Conservation (phyloP, 2,797 vertebrate species). For the Eulemur rubriventer region DNA sequence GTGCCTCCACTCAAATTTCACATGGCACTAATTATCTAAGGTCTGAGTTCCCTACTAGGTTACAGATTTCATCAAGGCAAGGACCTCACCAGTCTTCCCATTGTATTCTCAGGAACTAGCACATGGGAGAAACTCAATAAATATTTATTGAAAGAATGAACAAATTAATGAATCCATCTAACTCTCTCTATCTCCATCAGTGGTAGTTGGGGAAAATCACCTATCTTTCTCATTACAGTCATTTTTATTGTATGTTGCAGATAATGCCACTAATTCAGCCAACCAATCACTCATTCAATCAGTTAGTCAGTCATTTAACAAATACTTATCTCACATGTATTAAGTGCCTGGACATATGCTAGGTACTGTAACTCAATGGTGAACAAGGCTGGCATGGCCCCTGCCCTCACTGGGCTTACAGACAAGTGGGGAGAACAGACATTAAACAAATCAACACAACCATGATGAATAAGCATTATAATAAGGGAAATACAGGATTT, state of each 20-base stretch:
- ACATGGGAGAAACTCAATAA: neutral
- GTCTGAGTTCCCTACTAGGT: neutral
- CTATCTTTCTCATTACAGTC: neutral
- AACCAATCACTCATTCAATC: neutral
- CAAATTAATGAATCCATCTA: neutral
- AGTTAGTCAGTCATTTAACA: neutral
- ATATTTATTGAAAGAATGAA: neutral
- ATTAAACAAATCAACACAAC: neutral
- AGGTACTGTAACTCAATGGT: neutral
- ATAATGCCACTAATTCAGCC: neutral
- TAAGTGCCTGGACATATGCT: neutral
- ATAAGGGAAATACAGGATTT: neutral
- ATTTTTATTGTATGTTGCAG: neutral
- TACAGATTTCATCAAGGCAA: neutral
- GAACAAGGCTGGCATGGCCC: neutral
- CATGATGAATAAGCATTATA: neutral
- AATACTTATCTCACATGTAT: neutral
- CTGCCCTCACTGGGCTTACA: neutral
- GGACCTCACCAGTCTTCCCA: neutral
- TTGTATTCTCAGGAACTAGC: neutral
- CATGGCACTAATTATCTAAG: neutral
- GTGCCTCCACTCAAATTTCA: neutral
- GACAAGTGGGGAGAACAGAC: neutral
- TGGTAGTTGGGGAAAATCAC: neutral
- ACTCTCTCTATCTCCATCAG: neutral